phyloP scores from a whole-genome alignment of 1,140 invertebrate species.

The Zaprionus vittiger region DNA sequence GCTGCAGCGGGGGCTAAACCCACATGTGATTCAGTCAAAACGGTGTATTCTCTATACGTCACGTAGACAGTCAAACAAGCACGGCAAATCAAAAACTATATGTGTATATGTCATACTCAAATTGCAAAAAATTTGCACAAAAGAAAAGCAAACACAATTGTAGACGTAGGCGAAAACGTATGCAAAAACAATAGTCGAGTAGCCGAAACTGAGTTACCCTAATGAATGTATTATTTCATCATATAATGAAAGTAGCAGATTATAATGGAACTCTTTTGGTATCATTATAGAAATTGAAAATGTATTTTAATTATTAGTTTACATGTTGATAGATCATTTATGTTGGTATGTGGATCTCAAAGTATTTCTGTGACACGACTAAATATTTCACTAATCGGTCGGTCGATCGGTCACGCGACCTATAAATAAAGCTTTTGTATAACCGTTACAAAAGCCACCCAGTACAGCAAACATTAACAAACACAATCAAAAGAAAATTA shows the following conservation, averaged over 20 bases:
- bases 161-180: slow-evolving; percentile 7
- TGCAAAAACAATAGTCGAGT: neutral
- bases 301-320: neutral
- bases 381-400: slow-evolving; percentile 6
- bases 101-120: slow-evolving; percentile 37
- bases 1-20: slow-evolving; percentile 15
- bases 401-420: slow-evolving; percentile 5
- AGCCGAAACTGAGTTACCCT: slow-evolving; percentile 17
- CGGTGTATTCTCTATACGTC: slow-evolving; percentile 68
- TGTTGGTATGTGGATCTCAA: no score
- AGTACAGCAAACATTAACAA: slow-evolving; percentile 1
- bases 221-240: neutral
- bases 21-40: slow-evolving; percentile 35
- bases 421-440: slow-evolving; percentile 5
- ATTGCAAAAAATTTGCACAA: slow-evolving; percentile 20
- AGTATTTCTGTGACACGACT: neutral
- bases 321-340: neutral
- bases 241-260: neutral
- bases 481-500: slow-evolving; percentile 7
- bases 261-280: neutral
- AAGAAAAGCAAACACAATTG: slow-evolving; percentile 26
- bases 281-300: neutral
- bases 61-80: slow-evolving; percentile 58
- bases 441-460: slow-evolving; percentile 20
- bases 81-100: slow-evolving; percentile 42